phyloP scores from a whole-genome alignment of 1,140 invertebrate species.

The Monochamus saltuarius region DNA sequence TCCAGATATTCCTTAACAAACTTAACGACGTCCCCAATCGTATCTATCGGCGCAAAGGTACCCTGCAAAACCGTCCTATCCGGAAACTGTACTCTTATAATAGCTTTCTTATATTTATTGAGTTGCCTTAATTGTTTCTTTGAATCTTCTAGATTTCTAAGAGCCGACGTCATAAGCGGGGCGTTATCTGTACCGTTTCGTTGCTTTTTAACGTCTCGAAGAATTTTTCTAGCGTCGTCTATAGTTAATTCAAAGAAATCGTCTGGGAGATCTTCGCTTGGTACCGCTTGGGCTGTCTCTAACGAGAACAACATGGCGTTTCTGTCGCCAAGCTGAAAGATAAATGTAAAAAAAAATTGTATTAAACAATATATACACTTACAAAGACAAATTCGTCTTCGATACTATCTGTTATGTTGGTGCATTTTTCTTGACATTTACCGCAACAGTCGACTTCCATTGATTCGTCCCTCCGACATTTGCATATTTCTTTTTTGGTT shows the following conservation, averaged over 20 bases:
- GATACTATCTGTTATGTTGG: constrained; percentile 7
- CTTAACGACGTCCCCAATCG: constrained; percentile 63
- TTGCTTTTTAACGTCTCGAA: constrained; percentile 67
- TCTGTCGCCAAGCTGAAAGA: constrained; percentile 59
- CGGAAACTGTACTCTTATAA: constrained; percentile 80
- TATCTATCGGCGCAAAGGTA: constrained; percentile 71
- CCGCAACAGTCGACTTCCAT: constrained; percentile 33
- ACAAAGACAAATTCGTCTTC: constrained; percentile 50
- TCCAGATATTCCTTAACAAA: constrained; percentile 71
- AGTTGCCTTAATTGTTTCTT: constrained; percentile 61
- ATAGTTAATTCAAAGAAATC: constrained; percentile 82
- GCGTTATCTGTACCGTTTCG: constrained; percentile 62
- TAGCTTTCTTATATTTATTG: constrained; percentile 67
- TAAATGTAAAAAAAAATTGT: background rate
- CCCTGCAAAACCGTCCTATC: constrained; percentile 78
- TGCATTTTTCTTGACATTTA: constrained; percentile 12
- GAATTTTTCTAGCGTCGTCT: constrained; percentile 71
- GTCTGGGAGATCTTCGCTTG: constrained; percentile 69
- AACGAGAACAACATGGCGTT: constrained; percentile 70
- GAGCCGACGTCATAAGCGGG: constrained; percentile 65
- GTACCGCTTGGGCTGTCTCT: constrained; percentile 57
- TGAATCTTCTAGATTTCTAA: constrained; percentile 63
- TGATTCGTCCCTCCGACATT: constrained; percentile 9
- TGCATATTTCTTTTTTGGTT: constrained; percentile 5
- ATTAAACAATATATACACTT: constrained; percentile 24